phyloP scores from a whole-genome alignment of 1,140 invertebrate genomes.

The Ceratina japonica region DNA sequence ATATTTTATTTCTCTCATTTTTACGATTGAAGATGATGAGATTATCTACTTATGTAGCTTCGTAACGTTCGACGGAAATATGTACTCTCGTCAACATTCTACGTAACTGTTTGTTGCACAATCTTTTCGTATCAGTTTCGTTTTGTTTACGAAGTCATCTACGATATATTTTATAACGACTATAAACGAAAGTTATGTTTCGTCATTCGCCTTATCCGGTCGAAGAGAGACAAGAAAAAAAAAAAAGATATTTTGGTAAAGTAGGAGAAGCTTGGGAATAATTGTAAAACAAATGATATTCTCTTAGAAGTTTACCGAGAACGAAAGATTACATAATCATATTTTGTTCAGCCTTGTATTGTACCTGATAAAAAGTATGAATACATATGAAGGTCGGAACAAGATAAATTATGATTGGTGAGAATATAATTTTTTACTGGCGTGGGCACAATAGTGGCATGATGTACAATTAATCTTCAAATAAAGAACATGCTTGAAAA shows the following conservation, averaged over 20 bases:
- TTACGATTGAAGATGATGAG: neutral
- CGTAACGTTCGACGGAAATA: neutral
- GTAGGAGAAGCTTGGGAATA: neutral
- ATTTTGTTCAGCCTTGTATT: conserved; percentile 66
- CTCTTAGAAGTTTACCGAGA: conserved; percentile 13
- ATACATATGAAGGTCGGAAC: conserved; percentile 23
- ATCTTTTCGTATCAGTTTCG: conserved; percentile 4
- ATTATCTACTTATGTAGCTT: neutral
- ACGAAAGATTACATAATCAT: conserved; percentile 32
- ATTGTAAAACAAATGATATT: conserved; percentile 9
- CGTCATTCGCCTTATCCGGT: neutral
- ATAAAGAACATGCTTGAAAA: conserved; percentile 61
- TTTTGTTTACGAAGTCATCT: neutral
- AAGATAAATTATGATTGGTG: conserved; percentile 46
- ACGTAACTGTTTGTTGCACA: conserved; percentile 23
- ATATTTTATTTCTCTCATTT: neutral
- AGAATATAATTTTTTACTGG: conserved; percentile 45
- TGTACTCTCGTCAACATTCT: conserved; percentile 11
- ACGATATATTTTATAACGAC: conserved; percentile 7
- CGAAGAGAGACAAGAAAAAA: neutral
- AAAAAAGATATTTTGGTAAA: neutral
- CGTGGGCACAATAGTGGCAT: conserved; percentile 44
- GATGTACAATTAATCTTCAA: conserved; percentile 52
- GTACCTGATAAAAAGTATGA: conserved; percentile 60
- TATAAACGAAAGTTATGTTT: conserved; percentile 7